phyloP scores from a whole-genome alignment of 2,888 invertebrate genomes.

The Molanna angustata region DNA sequence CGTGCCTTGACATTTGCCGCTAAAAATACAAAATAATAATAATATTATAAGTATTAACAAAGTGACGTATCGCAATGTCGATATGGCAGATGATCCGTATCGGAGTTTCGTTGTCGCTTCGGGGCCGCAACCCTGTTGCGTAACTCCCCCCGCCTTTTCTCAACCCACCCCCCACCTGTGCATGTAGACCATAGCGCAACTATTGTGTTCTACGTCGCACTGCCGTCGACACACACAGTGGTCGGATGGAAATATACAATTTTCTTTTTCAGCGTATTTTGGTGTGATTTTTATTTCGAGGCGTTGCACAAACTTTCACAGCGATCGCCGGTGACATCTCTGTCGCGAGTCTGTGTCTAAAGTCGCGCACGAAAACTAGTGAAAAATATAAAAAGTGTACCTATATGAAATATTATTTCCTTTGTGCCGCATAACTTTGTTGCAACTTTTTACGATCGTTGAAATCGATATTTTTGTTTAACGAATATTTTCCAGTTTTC shows the following conservation, averaged over 20 bases:
- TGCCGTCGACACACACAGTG: conserved; percentile 1
- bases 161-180: not conserved
- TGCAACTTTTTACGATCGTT: conserved; percentile 14
- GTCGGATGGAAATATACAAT: no score
- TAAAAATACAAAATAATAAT: no score
- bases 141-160: conserved; percentile 8
- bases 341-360: no score
- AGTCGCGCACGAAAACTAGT: no score
- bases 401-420: conserved; percentile 4
- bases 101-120: conserved; percentile 5
- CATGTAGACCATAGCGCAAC: conserved; percentile 7
- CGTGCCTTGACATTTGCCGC: no score
- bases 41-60: no score
- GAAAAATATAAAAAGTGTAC: no score
- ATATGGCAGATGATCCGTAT: conserved; percentile 3
- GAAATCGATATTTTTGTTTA: conserved; percentile 21
- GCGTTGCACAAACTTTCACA: no score
- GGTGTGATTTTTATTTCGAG: no score
- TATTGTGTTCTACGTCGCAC: conserved; percentile 22
- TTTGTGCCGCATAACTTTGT: conserved; percentile 21
- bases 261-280: no score
- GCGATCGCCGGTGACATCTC: no score
- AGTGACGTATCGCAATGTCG: not conserved
- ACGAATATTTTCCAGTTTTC: no score
- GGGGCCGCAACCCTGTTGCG: conserved; percentile 26